These are phyloP conservation scores for Lepidocyrtinus sp. DNA, from an alignment of 2,888 invertebrate species.

Conservation along the genomic window DNA sequence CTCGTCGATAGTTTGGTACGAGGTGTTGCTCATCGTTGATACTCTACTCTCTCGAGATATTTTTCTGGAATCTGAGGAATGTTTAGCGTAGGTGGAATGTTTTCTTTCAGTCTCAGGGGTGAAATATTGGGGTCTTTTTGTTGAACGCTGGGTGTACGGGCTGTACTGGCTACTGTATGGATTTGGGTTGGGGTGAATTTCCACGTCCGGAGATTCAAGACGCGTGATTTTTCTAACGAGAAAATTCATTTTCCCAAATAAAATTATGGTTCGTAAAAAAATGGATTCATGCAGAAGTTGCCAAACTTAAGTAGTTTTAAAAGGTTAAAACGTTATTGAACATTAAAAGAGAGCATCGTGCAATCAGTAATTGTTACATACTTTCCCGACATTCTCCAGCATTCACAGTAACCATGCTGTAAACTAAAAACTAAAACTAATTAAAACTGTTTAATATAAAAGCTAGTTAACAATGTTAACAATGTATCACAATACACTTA, in stretches of 20 bases:
- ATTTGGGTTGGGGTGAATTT: slow-evolving; percentile 9
- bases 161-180: slow-evolving; percentile 17
- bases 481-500: too few species aligned
- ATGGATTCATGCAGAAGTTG: too few species aligned
- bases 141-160: slow-evolving; percentile 29
- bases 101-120: slow-evolving; percentile 29
- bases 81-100: slow-evolving; percentile 12
- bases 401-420: too few species aligned
- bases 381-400: too few species aligned
- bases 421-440: too few species aligned
- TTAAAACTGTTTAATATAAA: too few species aligned
- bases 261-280: neutral
- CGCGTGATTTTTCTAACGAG: slow-evolving; percentile 58
- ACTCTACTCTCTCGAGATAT: slow-evolving; percentile 43
- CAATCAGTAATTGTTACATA: too few species aligned
- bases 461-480: too few species aligned
- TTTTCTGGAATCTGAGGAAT: slow-evolving; percentile 25
- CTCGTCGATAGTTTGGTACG: slow-evolving; percentile 40
- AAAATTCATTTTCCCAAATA: neutral
- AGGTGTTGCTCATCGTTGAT: slow-evolving; percentile 29
- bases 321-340: too few species aligned
- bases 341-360: too few species aligned
- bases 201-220: slow-evolving; percentile 43
- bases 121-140: slow-evolving; percentile 3
- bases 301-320: too few species aligned